These are phyloP conservation scores for Narcine bancroftii DNA, from an alignment of 2,113 vertebrate species.

Conservation along the genomic window DNA sequence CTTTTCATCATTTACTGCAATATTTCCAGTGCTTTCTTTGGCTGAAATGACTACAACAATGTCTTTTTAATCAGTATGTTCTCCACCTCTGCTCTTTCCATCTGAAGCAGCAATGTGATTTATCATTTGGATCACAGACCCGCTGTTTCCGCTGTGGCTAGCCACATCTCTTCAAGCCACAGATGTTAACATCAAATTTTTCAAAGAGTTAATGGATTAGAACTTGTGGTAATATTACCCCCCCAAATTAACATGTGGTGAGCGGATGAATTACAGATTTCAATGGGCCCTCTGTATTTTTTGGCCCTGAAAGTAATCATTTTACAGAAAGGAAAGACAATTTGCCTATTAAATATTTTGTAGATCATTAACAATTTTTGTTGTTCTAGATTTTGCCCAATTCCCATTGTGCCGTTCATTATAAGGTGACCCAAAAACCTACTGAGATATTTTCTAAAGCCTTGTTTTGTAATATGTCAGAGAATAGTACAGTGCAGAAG, in stretches of 20 bases:
- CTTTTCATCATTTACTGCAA: not conserved
- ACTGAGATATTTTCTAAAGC: not conserved
- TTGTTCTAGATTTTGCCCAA: not conserved
- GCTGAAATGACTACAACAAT: not conserved
- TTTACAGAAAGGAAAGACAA: not conserved
- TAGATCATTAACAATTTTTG: not conserved
- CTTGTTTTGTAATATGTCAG: too few species aligned
- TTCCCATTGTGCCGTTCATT: not conserved
- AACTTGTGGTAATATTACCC: not conserved
- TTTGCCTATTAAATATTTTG: not conserved
- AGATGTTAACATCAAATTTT: not conserved
- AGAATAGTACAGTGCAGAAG: too few species aligned
- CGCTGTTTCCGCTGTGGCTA: not conserved
- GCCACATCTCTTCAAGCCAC: not conserved
- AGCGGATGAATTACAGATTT: not conserved
- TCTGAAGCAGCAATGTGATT: not conserved
- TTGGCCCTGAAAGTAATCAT: not conserved
- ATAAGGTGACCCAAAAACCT: not conserved
- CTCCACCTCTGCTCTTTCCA: not conserved
- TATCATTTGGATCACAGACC: not conserved
- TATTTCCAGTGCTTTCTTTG: not conserved
- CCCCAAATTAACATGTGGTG: slow-evolving; percentile 20
- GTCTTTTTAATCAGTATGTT: not conserved
- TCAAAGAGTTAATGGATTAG: slow-evolving; percentile 18
- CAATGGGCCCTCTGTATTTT: not conserved